Evolutionary conservation across 2,888 invertebrate genomes (phyloP), one percentile per base, ranked within the genome.

Genomic region (Drosophila prostipennis): DNA sequence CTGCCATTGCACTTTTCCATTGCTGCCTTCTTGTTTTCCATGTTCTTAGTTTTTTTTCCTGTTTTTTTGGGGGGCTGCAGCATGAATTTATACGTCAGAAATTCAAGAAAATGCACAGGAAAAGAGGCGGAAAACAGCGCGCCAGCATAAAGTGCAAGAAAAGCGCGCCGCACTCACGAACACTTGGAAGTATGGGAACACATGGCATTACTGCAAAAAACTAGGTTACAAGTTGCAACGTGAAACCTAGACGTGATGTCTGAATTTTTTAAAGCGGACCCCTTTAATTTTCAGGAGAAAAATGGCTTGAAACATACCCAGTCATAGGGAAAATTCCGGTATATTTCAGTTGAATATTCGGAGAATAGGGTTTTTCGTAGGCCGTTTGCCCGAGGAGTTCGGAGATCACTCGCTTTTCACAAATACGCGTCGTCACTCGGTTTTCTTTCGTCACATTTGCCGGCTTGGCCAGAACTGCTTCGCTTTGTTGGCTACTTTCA

Each of bases 171-270:
- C 56, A 58, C 54, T 59, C 65, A 63, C 65, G 43, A 55, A 39
- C 49, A 46, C 59, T 53, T 37, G 55, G 55, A 51, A 42, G 42
- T 32, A 51, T 14, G 56, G 40, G 19, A 48, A 45, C 54, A 68
- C 63, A 45, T 71, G 65, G 71, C 52, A 55, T 56, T 73, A 64
- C 67, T 52, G 23, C 65, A 52, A 69, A 68, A 78, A 84, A 86
- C 69, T 86, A 75, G 83, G 83, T 84, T 84, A 80, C 72, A 86
- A 80, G 75, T 79, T 74, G 71, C 69, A 80, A 79, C 76, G 74
- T 79, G 60, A 76, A 83, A 76, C 78, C 69, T 68, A 72, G 79
- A 72, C 77, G 68, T 73, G 64, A 61, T 52, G 77, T 52, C 61
- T 52, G 74, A 65, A 53, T 56, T 73, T 77, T 4, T 74, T 59